A percentile compares a stretch with the other conserved stretches of the same genome.
phyloP scores from a whole-genome alignment of 92 coral and sea anemone species.

The Zoanthus sociatus region DNA sequence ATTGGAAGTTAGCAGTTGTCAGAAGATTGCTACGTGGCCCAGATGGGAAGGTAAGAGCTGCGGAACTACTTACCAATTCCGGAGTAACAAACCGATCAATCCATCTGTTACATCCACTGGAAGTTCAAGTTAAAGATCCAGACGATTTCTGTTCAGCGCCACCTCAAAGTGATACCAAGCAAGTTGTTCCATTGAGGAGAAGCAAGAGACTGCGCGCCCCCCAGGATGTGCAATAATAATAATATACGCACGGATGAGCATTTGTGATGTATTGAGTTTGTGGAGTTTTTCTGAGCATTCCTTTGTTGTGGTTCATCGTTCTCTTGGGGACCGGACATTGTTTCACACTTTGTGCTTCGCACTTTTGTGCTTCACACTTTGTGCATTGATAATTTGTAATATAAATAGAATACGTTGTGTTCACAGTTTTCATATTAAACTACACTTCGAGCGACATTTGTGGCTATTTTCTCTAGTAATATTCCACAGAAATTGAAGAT shows the following conservation, averaged over 20 bases:
- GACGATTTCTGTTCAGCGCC: slow-evolving; percentile 31
- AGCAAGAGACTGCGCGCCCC: background rate
- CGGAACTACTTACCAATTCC: slow-evolving; percentile 39
- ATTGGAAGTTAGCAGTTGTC: slow-evolving; percentile 56
- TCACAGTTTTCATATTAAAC: too few species aligned
- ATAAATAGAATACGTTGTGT: too few species aligned
- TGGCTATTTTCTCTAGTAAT: too few species aligned
- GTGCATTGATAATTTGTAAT: background rate
- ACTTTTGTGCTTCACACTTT: background rate
- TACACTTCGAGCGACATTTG: too few species aligned
- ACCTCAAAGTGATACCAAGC: slow-evolving; percentile 48
- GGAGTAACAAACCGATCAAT: slow-evolving; percentile 43
- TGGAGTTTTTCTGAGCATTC: background rate
- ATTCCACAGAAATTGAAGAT: too few species aligned
- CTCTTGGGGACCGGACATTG: background rate
- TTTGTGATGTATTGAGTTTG: background rate
- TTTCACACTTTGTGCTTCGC: background rate
- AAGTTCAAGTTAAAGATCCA: slow-evolving; percentile 49
- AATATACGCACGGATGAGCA: background rate
- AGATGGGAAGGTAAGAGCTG: slow-evolving; percentile 57
- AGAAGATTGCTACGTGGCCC: slow-evolving; percentile 47
- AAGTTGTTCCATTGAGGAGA: slow-evolving; percentile 40
- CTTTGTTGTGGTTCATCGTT: background rate
- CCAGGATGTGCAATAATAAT: slow-evolving; percentile 42
- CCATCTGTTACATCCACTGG: slow-evolving; percentile 59